Base-by-base conservation (phyloP, 1,140 invertebrate species). In the Anastrepha obliqua region DNA sequence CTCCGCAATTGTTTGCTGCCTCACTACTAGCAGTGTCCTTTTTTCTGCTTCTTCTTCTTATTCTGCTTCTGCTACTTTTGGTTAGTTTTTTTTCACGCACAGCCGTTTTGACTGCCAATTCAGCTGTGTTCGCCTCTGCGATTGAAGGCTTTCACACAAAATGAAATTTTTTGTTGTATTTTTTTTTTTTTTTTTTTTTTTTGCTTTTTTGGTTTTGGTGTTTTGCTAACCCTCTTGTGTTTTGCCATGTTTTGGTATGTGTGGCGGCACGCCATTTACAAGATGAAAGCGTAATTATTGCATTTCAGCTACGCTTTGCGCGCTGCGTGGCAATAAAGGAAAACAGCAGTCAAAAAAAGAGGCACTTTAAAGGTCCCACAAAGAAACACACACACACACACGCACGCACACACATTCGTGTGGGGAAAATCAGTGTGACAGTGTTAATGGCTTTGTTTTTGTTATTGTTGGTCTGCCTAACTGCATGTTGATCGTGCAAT, bases 201-300 rank as follows among this genome's bases (percentile, higher is more conserved):
- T 7, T 65, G n/a, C 6, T 1, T 29, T 44, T 47, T 47, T 74
- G 39, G 39, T 74, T 74, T 81, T 29, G 29, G 29, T 29, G 29
- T 29, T 29, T 20, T 81, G 7, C 9, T 7, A 20, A 67, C 20
- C 2, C 47, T 51, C 15, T 20, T 55, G 44, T 51, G 47, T 81
- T 81, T 81, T 20, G 2, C 17, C 55, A 20, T 47, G 55, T 81
- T 81, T 81, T 55, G 74, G 47, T 58, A 51, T 81, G 17, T 81
- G 74, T 55, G 74, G 74, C 74, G 74, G 74, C 74, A 81, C 17
- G 74, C 47, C 74, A 81, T 81, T 81, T 81, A 81, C n/a, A 81
- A 81, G 74, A 81, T 81, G 74, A 81, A 81, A 81, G 74, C 9
- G 74, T 47, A 81, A 81, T 81, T 81, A 81, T 81, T 81, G 51